Base-by-base conservation (phyloP, 2,113 vertebrate genomes). In the Rattus rattus region DNA sequence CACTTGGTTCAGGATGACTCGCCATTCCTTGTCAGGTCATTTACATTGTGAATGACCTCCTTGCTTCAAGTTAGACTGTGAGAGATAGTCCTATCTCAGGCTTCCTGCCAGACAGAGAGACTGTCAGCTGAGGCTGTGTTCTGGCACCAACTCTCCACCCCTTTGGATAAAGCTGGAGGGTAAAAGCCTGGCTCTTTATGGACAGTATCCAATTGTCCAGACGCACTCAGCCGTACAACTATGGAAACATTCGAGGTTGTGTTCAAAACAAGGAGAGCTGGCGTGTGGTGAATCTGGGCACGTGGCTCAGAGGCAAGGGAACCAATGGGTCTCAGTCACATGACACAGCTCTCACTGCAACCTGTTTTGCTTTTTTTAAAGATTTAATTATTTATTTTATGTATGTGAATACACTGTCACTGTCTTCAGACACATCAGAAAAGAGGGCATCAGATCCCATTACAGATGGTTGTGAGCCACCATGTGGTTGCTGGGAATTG, bases 31-130 rank as follows among this genome's bases (percentile, higher is more conserved):
- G 39, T 63, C 65, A 47, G 56, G 39, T 69, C 11, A 20, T 59
- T 52, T 10, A 11, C 16, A 16, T 5, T 56, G 43, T 85, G 52
- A 79, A 33, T 59, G 9, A 5, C 61, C 14, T 76, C 52, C 28
- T 49, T 75, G 69, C 63, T 84, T 49, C 19, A 13, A 69, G 43
- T 47, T 54, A 49, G 61, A 47, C 39, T 30, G 36, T 67, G 20
- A 69, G n/a, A 16, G 36, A 36, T 0, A 7, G 26, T 59, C n/a
- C 26, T 67, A 11, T 52, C 59, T 88, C 84, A 49, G 47, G 26
- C 4, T 0, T 76, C 77, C 70, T 19, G 3, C 63, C 20, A 5
- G 0, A 75, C 16, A 39, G 10, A 28, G 28, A 1, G 2, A 24
- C 65, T 54, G 43, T 54, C 43, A 70, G 26, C 63, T 61, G 30